These are phyloP conservation scores for Psophia crepitans DNA, from an alignment of 2,113 vertebrate species.

Conservation along the genomic window DNA sequence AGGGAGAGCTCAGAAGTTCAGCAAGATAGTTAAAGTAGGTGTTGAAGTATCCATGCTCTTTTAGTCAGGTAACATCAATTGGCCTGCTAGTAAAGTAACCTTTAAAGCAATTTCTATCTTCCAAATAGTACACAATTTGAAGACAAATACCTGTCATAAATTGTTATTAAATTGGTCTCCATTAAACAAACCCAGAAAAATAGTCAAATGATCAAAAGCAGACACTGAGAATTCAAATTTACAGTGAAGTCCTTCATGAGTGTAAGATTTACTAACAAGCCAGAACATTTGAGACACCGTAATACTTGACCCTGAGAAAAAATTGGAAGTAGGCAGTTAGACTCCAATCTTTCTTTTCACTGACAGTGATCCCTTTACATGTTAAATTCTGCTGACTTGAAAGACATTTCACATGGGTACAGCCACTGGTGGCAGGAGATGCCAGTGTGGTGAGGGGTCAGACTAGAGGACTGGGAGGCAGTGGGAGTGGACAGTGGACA, in stretches of 20 bases:
- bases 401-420: not conserved
- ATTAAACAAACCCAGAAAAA: not conserved
- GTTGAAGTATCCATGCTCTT: not conserved
- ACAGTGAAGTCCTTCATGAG: not conserved
- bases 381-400: not conserved
- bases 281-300: not conserved
- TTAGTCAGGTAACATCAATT: not conserved
- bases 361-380: not conserved
- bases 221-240: not conserved
- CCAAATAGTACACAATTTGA: not conserved
- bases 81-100: not conserved
- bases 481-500: not conserved
- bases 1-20: not conserved
- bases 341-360: not conserved
- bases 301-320: not conserved
- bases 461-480: not conserved
- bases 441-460: accelerated
- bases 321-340: not conserved
- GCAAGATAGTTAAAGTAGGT: not conserved
- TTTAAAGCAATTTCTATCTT: not conserved
- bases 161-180: not conserved
- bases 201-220: slow-evolving; percentile 9
- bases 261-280: not conserved
- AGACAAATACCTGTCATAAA: slow-evolving; percentile 13
- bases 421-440: not conserved